Evolutionary conservation across 2,888 invertebrate species (phyloP).

Genomic region (Azorinus chamasolen): DNA sequence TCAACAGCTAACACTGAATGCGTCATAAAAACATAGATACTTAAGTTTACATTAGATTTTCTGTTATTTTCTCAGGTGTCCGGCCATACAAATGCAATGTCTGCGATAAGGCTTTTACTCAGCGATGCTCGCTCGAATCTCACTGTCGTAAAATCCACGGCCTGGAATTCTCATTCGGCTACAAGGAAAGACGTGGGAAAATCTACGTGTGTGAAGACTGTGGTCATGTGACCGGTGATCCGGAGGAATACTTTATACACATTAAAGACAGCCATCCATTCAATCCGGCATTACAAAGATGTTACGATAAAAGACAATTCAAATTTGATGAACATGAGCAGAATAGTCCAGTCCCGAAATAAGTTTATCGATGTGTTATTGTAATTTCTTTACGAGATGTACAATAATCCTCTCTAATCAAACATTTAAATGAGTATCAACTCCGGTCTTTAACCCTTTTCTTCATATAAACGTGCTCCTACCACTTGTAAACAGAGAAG

Average conservation of each 20-base stretch:
- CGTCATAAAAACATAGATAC: too few species aligned
- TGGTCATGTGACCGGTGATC: slow-evolving; percentile 98
- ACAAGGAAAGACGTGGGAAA: slow-evolving; percentile 99
- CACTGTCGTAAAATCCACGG: slow-evolving; percentile 99
- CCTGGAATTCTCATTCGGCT: slow-evolving; percentile 97
- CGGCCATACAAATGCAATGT: slow-evolving; percentile 99
- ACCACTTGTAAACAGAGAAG: too few species aligned
- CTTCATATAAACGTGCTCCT: too few species aligned
- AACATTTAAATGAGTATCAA: too few species aligned
- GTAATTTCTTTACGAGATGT: too few species aligned
- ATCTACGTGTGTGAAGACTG: slow-evolving; percentile 99
- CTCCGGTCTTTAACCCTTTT: too few species aligned
- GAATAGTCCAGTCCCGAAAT: too few species aligned
- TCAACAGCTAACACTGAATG: too few species aligned
- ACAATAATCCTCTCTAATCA: too few species aligned
- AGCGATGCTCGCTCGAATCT: slow-evolving; percentile 99
- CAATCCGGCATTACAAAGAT: slow-evolving; percentile 97
- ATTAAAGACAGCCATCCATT: slow-evolving; percentile 90
- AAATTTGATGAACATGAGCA: slow-evolving; percentile 66
- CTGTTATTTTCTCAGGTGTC: slow-evolving; percentile 89
- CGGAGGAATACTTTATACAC: slow-evolving; percentile 98
- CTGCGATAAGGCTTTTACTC: slow-evolving; percentile 99
- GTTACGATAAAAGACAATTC: slow-evolving; percentile 98
- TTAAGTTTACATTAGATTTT: too few species aligned
- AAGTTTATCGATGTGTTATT: too few species aligned